Conservation (phyloP, 2,113 vertebrate species). For the Plestiodon gilberti region DNA sequence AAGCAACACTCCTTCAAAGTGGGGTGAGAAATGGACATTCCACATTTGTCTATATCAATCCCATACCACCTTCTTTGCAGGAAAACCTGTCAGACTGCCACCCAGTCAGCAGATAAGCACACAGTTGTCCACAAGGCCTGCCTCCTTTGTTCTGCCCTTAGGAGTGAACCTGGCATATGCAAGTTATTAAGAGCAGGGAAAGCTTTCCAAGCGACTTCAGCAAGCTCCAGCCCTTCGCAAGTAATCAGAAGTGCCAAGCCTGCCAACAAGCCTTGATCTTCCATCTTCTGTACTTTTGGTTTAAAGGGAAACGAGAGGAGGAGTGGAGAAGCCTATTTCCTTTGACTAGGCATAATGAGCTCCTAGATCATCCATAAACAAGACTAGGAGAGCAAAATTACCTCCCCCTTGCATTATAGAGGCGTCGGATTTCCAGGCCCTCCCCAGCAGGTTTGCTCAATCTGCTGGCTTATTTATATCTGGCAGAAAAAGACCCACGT, state of each 20-base stretch:
- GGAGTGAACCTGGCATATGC: neutral
- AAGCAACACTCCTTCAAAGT: no score
- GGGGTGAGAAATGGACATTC: no score
- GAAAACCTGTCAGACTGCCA: no score
- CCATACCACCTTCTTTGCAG: no score
- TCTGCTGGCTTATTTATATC: fast-evolving
- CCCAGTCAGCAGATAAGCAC: no score
- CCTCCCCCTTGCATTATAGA: neutral
- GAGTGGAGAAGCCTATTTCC: neutral
- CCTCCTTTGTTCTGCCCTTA: no score
- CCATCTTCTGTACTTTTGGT: fast-evolving
- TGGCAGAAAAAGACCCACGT: fast-evolving
- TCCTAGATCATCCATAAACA: neutral
- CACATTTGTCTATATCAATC: no score
- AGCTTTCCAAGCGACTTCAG: no score
- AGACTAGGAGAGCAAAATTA: neutral
- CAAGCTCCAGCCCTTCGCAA: conserved; percentile 18
- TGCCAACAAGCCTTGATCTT: neutral
- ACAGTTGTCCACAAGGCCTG: no score
- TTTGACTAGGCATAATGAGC: neutral
- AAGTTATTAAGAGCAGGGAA: neutral
- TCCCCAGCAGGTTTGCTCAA: neutral
- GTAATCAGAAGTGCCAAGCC: neutral
- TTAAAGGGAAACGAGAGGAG: no score
- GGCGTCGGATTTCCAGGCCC: fast-evolving